phyloP scores from a whole-genome alignment of 2,797 vertebrate genomes.

The Chaetophractus vellerosus region DNA sequence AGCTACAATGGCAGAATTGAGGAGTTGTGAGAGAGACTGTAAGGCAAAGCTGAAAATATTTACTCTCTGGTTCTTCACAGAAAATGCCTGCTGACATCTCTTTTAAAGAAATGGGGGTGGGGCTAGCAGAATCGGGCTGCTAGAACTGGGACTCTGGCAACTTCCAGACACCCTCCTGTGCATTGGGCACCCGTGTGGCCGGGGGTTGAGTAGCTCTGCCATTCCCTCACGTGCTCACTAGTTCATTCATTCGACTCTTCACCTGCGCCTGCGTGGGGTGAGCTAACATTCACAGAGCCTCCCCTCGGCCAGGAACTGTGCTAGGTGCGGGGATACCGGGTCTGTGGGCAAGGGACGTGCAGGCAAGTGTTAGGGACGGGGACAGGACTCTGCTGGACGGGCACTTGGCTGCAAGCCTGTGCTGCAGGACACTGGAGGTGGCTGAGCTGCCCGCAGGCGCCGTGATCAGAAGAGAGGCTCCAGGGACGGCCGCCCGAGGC shows the following conservation, averaged over 20 bases:
- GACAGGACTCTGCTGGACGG: background rate
- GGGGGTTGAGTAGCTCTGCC: background rate
- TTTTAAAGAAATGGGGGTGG: background rate
- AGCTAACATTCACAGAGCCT: background rate
- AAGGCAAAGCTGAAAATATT: background rate
- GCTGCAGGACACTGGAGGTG: background rate
- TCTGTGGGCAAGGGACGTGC: background rate
- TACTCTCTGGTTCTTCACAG: background rate
- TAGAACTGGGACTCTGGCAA: background rate
- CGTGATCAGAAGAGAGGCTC: background rate
- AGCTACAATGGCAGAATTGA: accelerated
- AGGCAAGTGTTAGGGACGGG: background rate
- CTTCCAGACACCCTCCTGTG: background rate
- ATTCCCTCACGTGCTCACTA: background rate
- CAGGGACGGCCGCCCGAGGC: background rate
- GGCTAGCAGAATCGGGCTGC: background rate
- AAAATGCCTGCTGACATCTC: background rate
- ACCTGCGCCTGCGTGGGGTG: background rate
- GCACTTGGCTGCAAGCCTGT: background rate
- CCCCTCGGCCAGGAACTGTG: background rate
- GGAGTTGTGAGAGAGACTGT: accelerated
- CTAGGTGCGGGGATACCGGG: background rate
- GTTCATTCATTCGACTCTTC: background rate
- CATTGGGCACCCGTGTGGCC: background rate
- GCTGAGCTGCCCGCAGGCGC: background rate